Evolutionary conservation across 2,797 vertebrate genomes (phyloP).

Genomic region (Menidia menidia): DNA sequence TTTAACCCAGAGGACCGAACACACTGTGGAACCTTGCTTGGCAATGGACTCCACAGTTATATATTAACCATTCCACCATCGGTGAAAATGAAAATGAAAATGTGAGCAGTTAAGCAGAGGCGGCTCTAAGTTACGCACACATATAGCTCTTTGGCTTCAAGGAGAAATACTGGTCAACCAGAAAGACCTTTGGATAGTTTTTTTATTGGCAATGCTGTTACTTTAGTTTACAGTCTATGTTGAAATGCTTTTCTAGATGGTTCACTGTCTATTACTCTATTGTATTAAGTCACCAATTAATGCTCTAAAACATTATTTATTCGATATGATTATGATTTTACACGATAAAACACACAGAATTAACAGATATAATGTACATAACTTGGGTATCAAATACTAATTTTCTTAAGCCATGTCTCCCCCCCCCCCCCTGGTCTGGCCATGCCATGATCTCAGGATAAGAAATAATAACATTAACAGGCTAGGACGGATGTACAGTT

Average conservation of each 20-base stretch:
- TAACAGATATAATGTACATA: neutral
- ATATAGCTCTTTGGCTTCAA: neutral
- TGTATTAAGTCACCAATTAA: neutral
- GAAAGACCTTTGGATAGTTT: neutral
- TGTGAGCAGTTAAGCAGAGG: neutral
- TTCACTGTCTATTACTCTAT: neutral
- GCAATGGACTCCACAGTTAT: conserved; percentile 1
- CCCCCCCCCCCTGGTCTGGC: neutral
- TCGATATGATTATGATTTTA: neutral
- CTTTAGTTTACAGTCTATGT: neutral
- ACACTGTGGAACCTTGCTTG: conserved; percentile 34
- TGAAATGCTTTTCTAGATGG: neutral
- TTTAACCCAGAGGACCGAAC: conserved; percentile 22
- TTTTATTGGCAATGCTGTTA: neutral
- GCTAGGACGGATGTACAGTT: conserved; percentile 32
- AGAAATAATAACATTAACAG: conserved; percentile 35
- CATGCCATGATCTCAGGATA: neutral
- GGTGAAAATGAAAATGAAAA: neutral
- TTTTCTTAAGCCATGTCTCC: neutral
- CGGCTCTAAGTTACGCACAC: neutral
- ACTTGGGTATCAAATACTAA: neutral
- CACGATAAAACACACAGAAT: neutral
- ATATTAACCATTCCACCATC: conserved; percentile 3
- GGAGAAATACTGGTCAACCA: neutral
- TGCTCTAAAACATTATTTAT: neutral